Evolutionary conservation across 2,113 vertebrate species (phyloP), one percentile per base, ranked within the genome.

Genomic region (Hippolais icterina): DNA sequence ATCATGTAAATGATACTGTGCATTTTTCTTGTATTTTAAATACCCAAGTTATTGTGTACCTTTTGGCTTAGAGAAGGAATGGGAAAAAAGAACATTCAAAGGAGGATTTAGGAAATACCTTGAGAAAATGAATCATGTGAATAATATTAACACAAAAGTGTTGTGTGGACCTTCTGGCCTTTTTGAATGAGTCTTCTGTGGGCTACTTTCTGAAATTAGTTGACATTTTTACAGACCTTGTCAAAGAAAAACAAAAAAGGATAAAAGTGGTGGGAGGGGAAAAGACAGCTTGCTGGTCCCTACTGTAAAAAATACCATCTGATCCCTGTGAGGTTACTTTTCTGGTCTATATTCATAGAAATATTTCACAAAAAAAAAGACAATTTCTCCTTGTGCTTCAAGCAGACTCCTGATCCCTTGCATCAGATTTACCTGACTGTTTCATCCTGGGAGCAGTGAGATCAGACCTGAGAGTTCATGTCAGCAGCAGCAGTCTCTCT

Each of bases 321-420:
- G 2, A 7, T 87, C 69, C 94, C 41, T 94, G 28, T 39, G 94
- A 88, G 82, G 75, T 78, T 70, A 39, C 61, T 94, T 78, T 83
- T 80, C 72, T 49, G 80, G 64, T 96, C 75, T 95, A 63, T 89
- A 77, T 96, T 96, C 92, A 96, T 10, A 97, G 94, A 95, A 97
- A 96, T 91, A 71, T 96, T 97, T 98, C 96, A 96, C 63, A 87
- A 79, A 94, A 63, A 96, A 97, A 95, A 95, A 96, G 94, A 91
- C 65, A 93, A 83, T 81, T 87, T 97, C 23, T 31, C 57, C 90
- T 86, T 74, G 63, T 95, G 83, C 63, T 94, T 94, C 92, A 87
- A 92, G 78, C 94, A 94, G 83, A 83, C 6, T 60, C 80, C 64
- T 88, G 76, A 78, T 95, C 85, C 84, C 84, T 81, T 86, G 53